These are phyloP conservation scores for Caenorhabditis virilis DNA, from an alignment of 2,888 invertebrate genomes.

Conservation along the genomic window DNA sequence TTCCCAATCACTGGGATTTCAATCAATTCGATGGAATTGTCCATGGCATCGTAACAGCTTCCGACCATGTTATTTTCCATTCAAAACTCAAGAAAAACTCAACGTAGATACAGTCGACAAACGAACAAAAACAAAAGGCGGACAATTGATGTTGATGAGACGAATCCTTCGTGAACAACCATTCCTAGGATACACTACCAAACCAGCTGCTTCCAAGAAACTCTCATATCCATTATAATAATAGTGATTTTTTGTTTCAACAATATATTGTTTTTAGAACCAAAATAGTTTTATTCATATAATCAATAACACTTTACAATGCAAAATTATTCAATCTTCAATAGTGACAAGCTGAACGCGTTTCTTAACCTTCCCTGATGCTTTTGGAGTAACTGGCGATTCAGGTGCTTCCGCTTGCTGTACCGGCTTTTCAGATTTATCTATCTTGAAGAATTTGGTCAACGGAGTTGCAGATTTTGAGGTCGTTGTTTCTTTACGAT, in stretches of 20 bases:
- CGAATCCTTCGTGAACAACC: conserved; percentile 60
- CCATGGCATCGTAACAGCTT: conserved; percentile 65
- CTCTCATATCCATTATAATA: conserved; percentile 51
- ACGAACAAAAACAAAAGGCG: conserved; percentile 54
- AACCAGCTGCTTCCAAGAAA: conserved; percentile 45
- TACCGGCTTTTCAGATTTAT: conserved; percentile 3
- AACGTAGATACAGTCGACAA: conserved; percentile 55
- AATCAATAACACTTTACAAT: not conserved
- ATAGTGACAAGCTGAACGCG: conserved; percentile 6
- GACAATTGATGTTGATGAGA: conserved; percentile 61
- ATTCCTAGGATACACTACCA: conserved; percentile 59
- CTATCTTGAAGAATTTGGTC: conserved; percentile 24
- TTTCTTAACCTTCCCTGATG: conserved; percentile 2
- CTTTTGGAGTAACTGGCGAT: not conserved
- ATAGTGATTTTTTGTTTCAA: conserved; percentile 3
- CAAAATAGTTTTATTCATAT: conserved; percentile 3
- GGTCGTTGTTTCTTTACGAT: conserved; percentile 6
- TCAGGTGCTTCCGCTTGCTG: not conserved
- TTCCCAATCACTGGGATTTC: conserved; percentile 13
- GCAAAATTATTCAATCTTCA: conserved; percentile 4
- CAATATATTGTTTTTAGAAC: not conserved
- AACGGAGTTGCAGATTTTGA: conserved; percentile 15
- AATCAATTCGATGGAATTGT: conserved; percentile 60
- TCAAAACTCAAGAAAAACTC: conserved; percentile 60
- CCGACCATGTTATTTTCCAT: conserved; percentile 61